Evolutionary conservation across 92 coral and sea anemone genomes (phyloP), one percentile per base, ranked within the genome.

Genomic region (Nematostella vectensis): DNA sequence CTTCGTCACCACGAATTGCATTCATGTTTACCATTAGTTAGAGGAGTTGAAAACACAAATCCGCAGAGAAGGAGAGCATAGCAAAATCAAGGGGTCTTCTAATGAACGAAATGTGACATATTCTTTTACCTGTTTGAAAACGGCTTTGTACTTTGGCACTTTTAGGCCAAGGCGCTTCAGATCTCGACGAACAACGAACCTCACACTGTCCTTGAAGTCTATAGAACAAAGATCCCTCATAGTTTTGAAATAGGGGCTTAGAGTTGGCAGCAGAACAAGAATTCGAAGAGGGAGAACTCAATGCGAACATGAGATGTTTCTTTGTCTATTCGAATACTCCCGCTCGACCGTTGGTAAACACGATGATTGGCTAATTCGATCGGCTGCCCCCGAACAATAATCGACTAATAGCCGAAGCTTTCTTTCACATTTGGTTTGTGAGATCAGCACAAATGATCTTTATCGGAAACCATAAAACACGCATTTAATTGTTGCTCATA

Each of bases 161-260:
- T 93, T 93, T 47, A 93, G 65, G 11, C 98, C 98, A 50, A 93
- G 57, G 3, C 74, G 68, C 63, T 93, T 93, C 58, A 93, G 61
- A 29, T 88, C 75, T 27, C 96, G 85, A 39, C 96, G 83, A 1
- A 87, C 82, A 18, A 93, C 83, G 45, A 63, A 83, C 45, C 96
- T 95, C 22, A 93, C 88, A 61, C 68, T 88, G 54, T 78, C 96
- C 62, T 93, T 93, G 60, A 82, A 93, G 65, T 93, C 98, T 42
- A 93, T 79, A 33, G 98, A 72, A 25, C 87, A 87, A 55, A 93
- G 70, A 59, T 93, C 88, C 61, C 80, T 82, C 98, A 93, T 93
- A 47, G 25, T 76, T 33, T 36, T 12, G 31, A n/a, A n/a, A n/a
- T n/a, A n/a, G n/a, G n/a, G n/a, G n/a, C 1, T 33, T 30, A 8